Evolutionary conservation across 2,113 vertebrate species (phyloP), one percentile per base, ranked within the genome.

Genomic region (Morone chrysops): DNA sequence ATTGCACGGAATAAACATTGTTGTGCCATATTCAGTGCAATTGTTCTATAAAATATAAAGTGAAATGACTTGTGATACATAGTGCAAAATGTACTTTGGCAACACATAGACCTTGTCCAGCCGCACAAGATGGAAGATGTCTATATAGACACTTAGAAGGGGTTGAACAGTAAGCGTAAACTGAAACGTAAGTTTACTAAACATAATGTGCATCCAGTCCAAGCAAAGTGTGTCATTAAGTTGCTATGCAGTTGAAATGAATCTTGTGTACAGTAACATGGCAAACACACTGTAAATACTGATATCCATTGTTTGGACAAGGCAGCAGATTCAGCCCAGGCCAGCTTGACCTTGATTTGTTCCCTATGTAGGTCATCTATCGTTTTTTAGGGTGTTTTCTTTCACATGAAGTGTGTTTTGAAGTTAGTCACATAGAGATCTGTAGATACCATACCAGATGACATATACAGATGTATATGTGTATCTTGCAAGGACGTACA

Each of bases 301-400:
- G 50, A 53, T 54, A 41, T 70, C 68, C 20, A 70, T 14, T 70
- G 36, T 54, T 54, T 54, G n/a, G 14, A 45, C 69, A 43, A 18
- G 17, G 53, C 53, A 7, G 53, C n/a, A 57, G 36, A 40, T 22
- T 41, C 31, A 70, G 48, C 10, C 10, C 0, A 0, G 10, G 17
- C 47, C 11, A 18, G 66, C 9, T 20, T 53, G 47, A 69, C 67
- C 10, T 70, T 53, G 10, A 38, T 40, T 4, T 53, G 22, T 17
- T 1, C n/a, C 17, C 9, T 11, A 14, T 20, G 10, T 12, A 43
- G 9, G 40, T 62, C 17, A 62, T 22, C 11, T 43, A 25, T 40
- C 8, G 31, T 31, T 31, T 31, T 60, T 60, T 7, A 6, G 10
- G 7, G 20, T 41, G 60, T 62, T 31, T 31, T 45, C 2, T 45